Conservation (phyloP, 2,113 vertebrate species). For the Tenrec ecaudatus region DNA sequence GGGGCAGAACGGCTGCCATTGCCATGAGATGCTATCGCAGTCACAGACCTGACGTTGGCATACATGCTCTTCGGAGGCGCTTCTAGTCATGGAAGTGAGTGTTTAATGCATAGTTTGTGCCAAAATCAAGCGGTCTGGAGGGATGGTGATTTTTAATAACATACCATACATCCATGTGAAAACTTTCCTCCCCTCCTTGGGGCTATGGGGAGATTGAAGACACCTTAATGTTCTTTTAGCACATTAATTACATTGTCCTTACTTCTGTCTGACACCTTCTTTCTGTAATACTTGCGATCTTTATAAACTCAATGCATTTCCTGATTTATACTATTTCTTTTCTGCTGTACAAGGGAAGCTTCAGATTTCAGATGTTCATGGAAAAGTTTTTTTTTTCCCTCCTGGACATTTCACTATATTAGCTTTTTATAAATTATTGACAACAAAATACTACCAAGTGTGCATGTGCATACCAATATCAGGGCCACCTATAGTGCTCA, state of each 20-base stretch:
- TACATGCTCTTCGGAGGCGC: not conserved
- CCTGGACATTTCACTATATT: too few species aligned
- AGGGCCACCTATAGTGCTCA: too few species aligned
- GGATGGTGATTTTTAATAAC: not conserved
- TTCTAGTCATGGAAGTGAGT: not conserved
- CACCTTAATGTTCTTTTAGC: not conserved
- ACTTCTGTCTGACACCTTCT: not conserved
- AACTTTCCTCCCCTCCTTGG: not conserved
- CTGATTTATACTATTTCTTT: not conserved
- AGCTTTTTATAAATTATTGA: too few species aligned
- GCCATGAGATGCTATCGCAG: slow-evolving; percentile 47
- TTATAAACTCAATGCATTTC: not conserved
- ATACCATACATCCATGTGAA: not conserved
- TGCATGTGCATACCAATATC: too few species aligned
- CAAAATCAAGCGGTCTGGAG: slow-evolving; percentile 7
- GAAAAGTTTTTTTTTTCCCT: too few species aligned
- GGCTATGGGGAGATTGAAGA: not conserved
- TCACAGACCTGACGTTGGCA: slow-evolving; percentile 8
- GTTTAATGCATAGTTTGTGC: not conserved
- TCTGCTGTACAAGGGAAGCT: too few species aligned
- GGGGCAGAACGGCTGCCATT: slow-evolving; percentile 52
- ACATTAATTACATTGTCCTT: not conserved
- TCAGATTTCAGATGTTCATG: too few species aligned
- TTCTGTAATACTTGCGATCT: slow-evolving; percentile 17
- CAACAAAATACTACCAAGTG: too few species aligned